phyloP scores from a whole-genome alignment of 2,113 vertebrate genomes.

The Cephalopterus ornatus region DNA sequence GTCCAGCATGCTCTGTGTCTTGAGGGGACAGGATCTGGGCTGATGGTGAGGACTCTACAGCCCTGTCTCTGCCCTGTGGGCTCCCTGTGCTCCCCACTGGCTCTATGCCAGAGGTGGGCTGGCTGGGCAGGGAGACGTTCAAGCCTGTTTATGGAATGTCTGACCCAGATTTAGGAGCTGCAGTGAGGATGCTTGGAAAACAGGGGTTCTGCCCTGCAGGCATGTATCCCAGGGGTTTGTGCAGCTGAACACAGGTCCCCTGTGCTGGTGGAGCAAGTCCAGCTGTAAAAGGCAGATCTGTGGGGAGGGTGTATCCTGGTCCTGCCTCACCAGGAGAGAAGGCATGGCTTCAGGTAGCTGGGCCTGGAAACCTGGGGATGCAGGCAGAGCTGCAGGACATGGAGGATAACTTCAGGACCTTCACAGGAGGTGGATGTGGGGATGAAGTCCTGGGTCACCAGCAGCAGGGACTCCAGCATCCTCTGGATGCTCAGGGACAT shows the following conservation, averaged over 20 bases:
- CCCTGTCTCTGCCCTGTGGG: neutral
- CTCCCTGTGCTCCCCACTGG: neutral
- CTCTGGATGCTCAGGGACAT: neutral
- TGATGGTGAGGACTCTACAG: neutral
- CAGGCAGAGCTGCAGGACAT: neutral
- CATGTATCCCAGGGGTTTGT: neutral
- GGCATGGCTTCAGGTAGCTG: neutral
- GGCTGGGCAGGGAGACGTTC: neutral
- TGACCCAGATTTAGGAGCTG: neutral
- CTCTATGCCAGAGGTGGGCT: neutral
- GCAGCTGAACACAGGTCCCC: rapidly evolving
- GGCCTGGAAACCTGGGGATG: neutral
- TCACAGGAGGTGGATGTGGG: neutral
- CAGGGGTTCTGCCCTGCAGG: neutral
- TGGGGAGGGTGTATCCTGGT: neutral
- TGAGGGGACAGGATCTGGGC: neutral
- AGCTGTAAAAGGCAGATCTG: neutral
- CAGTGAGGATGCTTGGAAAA: neutral
- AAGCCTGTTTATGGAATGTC: neutral
- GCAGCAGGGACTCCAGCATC: neutral
- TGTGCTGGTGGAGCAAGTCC: neutral
- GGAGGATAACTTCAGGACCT: neutral
- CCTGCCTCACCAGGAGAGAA: neutral
- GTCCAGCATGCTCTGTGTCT: neutral
- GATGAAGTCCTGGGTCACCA: neutral